These are phyloP conservation scores for Pipistrellus nathusii DNA, from an alignment of 2,797 vertebrate species.

Conservation along the genomic window DNA sequence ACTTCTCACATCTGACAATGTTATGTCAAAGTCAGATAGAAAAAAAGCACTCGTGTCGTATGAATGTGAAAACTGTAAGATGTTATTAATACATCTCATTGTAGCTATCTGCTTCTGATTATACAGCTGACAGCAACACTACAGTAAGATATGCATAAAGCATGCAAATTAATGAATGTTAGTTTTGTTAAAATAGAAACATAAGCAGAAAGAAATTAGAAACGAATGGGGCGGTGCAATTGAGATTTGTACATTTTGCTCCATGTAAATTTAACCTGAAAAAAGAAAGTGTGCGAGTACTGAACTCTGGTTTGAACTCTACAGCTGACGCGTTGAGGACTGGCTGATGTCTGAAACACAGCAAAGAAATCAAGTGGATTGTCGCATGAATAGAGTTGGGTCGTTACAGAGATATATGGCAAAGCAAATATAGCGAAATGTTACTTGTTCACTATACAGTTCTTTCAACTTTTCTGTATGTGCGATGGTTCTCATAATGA, in stretches of 20 bases:
- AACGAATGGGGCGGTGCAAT: neutral
- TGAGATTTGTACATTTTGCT: conserved; percentile 16
- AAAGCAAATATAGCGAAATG: neutral
- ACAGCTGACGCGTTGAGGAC: neutral
- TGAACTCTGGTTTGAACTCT: neutral
- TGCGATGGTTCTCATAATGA: conserved; percentile 15
- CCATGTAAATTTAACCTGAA: conserved; percentile 6
- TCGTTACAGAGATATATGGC: neutral
- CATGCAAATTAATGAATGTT: neutral
- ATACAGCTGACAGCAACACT: neutral
- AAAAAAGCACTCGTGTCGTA: neutral
- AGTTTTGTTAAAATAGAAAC: conserved; percentile 53
- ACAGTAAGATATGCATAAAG: neutral
- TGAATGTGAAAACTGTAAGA: neutral
- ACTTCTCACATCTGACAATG: neutral
- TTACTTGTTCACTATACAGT: neutral
- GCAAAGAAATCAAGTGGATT: neutral
- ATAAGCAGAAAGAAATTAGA: neutral
- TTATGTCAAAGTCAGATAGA: conserved; percentile 4
- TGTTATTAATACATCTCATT: neutral
- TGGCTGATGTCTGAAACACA: neutral
- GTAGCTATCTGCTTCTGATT: neutral
- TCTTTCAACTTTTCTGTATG: neutral
- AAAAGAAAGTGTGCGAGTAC: neutral
- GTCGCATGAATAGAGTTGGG: neutral